Conservation (phyloP, 2,113 vertebrate species). For the Jacana jacana region DNA sequence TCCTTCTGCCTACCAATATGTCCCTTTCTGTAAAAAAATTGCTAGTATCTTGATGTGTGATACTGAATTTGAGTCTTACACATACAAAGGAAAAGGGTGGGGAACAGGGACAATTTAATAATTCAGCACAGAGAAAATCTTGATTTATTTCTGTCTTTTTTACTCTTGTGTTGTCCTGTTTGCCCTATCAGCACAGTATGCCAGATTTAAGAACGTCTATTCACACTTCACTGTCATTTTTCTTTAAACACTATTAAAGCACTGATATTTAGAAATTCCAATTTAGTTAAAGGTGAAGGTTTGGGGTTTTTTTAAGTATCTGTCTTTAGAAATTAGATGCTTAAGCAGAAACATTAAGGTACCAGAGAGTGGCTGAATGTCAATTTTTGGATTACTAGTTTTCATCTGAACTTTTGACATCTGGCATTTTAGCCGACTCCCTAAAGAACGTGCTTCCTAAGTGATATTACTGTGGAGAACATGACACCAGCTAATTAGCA, state of each 20-base stretch:
- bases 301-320: background rate
- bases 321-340: background rate
- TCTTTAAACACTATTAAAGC: background rate
- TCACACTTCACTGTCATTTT: background rate
- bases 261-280: slow-evolving; percentile 22
- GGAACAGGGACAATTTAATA: background rate
- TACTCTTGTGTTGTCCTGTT: background rate
- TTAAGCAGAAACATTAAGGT: background rate
- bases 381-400: background rate
- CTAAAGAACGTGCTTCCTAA: background rate
- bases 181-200: background rate
- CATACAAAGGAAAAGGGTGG: background rate
- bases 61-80: background rate
- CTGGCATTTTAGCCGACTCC: background rate
- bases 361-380: background rate
- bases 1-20: background rate
- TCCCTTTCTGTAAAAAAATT: background rate
- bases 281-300: slow-evolving; percentile 1
- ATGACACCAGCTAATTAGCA: background rate
- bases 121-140: background rate
- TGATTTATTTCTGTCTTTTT: background rate
- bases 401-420: background rate
- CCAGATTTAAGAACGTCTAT: background rate
- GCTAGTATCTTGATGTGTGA: background rate
- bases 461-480: background rate